Conservation (phyloP, 35 echinoderm and acorn worm species). For the Amphiura filiformis region DNA sequence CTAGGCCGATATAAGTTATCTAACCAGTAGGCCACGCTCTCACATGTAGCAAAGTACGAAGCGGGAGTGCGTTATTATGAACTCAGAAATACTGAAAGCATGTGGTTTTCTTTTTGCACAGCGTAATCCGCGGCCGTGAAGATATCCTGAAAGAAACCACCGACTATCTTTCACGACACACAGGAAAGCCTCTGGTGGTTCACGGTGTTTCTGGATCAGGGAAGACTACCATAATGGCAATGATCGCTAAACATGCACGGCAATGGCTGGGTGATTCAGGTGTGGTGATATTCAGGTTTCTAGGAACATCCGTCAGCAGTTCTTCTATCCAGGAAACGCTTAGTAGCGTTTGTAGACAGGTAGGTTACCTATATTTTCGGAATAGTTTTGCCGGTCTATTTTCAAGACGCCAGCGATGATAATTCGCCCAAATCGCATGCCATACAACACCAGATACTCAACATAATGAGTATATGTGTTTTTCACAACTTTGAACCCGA, state of each 20-base stretch:
- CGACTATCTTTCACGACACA: constrained; percentile 14
- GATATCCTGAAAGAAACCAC: constrained; percentile 46
- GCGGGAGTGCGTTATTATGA: no score
- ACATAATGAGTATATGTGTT: not conserved
- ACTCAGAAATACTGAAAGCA: no score
- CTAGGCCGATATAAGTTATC: no score
- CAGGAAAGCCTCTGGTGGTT: constrained; percentile 60
- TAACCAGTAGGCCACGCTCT: no score
- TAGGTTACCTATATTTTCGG: constrained; percentile 37
- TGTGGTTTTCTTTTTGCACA: constrained; percentile 11
- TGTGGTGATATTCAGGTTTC: constrained; percentile 65
- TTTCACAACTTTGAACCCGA: no score
- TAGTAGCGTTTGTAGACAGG: constrained; percentile 62
- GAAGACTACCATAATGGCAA: constrained; percentile 84
- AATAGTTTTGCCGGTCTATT: not conserved
- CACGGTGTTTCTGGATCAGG: constrained; percentile 85
- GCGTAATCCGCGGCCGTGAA: constrained; percentile 63
- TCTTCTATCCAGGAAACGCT: constrained; percentile 57
- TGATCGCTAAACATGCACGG: constrained; percentile 54
- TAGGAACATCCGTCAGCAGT: constrained; percentile 68
- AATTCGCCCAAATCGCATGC: not conserved
- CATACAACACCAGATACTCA: not conserved
- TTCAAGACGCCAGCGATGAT: not conserved
- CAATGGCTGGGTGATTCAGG: constrained; percentile 34
- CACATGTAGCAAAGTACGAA: no score